Evolutionary conservation across 2,113 vertebrate genomes (phyloP).

Genomic region (Mirza zaza): DNA sequence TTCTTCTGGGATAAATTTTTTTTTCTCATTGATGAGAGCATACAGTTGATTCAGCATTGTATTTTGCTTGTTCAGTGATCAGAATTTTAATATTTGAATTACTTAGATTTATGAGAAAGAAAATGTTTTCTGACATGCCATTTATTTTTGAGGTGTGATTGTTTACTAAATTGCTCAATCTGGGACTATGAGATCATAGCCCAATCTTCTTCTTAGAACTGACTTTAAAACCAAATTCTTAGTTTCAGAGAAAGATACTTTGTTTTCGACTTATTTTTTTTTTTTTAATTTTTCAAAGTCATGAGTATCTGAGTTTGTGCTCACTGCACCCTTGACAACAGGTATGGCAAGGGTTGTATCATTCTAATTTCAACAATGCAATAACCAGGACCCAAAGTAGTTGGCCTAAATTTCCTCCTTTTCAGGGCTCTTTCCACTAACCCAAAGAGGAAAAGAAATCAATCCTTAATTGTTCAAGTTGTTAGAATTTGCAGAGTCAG

Average conservation of each 20-base stretch:
- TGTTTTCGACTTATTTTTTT: not conserved
- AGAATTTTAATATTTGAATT: conserved; percentile 72
- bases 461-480: not conserved
- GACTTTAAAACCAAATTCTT: not conserved
- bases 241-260: not conserved
- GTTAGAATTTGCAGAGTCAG: not conserved
- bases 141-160: conserved; percentile 67
- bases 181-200: not conserved
- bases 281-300: not conserved
- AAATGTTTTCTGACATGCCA: conserved; percentile 59
- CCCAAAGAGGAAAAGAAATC: not conserved
- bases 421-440: not conserved
- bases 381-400: not conserved
- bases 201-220: not conserved
- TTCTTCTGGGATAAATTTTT: conserved; percentile 72
- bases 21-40: conserved; percentile 59
- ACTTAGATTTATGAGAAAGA: conserved; percentile 74
- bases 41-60: conserved; percentile 73
- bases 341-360: not conserved
- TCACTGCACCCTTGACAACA: not conserved
- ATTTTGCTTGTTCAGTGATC: conserved; percentile 68
- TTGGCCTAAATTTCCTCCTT: not conserved
- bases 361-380: not conserved
- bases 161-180: conserved; percentile 15
- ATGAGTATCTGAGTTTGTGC: not conserved